These are phyloP conservation scores for Disparrhopalites patrizii DNA, from an alignment of 2,888 invertebrate species.

Conservation along the genomic window DNA sequence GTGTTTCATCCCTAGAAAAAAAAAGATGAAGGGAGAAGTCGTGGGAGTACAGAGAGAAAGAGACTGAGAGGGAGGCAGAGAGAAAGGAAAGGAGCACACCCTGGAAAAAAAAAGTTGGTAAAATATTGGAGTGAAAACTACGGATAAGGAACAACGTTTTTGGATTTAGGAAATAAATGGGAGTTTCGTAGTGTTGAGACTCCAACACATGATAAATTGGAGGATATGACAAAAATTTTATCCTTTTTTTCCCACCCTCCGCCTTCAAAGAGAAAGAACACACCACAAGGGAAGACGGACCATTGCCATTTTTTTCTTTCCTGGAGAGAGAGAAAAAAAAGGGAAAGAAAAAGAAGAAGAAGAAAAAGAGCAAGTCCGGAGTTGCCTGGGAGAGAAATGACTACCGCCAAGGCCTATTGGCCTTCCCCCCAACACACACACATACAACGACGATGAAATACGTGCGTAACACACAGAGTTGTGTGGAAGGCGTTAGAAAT, in stretches of 20 bases:
- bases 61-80: constrained; percentile 13
- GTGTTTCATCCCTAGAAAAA: too few species aligned
- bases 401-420: too few species aligned
- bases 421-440: not conserved
- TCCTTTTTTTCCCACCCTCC: constrained; percentile 25
- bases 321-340: too few species aligned
- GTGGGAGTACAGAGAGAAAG: not conserved
- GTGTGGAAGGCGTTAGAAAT: too few species aligned
- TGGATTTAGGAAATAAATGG: constrained; percentile 29
- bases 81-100: constrained; percentile 15
- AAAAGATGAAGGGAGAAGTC: too few species aligned
- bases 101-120: not conserved
- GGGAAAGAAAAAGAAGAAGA: too few species aligned
- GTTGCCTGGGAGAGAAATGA: too few species aligned
- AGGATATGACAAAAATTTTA: constrained; percentile 48
- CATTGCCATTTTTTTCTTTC: too few species aligned
- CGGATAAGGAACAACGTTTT: constrained; percentile 29
- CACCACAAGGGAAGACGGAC: not conserved
- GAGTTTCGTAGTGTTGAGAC: constrained; percentile 29
- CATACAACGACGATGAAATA: too few species aligned
- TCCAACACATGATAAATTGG: constrained; percentile 42
- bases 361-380: too few species aligned
- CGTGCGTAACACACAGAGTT: too few species aligned
- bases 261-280: not conserved
- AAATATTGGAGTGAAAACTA: constrained; percentile 16